Evolutionary conservation across 2,888 invertebrate genomes (phyloP), one percentile per base, ranked within the genome.

Genomic region (Lathronympha strigana): DNA sequence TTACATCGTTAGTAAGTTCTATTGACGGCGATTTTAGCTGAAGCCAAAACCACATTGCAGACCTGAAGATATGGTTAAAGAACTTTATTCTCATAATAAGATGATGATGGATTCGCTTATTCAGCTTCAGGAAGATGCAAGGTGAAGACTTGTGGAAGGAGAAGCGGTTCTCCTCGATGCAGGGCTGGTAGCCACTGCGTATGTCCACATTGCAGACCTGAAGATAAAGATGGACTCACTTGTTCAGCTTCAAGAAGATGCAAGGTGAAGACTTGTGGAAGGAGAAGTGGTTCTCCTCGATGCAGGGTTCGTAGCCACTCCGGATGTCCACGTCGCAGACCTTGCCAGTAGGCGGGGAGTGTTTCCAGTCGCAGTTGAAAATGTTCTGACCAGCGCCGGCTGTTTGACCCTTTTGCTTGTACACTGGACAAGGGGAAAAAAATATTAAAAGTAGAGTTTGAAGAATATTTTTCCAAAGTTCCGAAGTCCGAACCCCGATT

Each of bases 251-350:
- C 60, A 99, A 93, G 82, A 99, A 96, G 74, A 99, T 95, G 87
- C 99, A 99, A 0, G 99, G 99, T 57, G 96, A 95, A 40, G 98
- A 98, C 81, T 95, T 95, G 84, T 97, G 96, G 86, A 96, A 99
- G 68, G 97, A 98, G 90, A 96, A 99, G 76, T 95, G 94, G 80
- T 97, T 96, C 81, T 97, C 97, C 72, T 95, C 94, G 50, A 95
- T 96, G 87, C 98, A 99, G 0, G 95, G 95, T 23, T 93, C 93
- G 93, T 96, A 95, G 60, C 94, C 90, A 2, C 21, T 31, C 68
- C 95, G 94, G 47, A 98, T 95, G 79, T 98, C 96, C 63, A 98
- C 96, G 76, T 95, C 95, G 82, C 98, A 98, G 13, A 97, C 97
- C 83, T 96, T 95, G 60, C 95, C 96, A 28, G 92, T 93, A 15